Conservation (phyloP, 2,888 invertebrate genomes). For the Branchellion lobata region DNA sequence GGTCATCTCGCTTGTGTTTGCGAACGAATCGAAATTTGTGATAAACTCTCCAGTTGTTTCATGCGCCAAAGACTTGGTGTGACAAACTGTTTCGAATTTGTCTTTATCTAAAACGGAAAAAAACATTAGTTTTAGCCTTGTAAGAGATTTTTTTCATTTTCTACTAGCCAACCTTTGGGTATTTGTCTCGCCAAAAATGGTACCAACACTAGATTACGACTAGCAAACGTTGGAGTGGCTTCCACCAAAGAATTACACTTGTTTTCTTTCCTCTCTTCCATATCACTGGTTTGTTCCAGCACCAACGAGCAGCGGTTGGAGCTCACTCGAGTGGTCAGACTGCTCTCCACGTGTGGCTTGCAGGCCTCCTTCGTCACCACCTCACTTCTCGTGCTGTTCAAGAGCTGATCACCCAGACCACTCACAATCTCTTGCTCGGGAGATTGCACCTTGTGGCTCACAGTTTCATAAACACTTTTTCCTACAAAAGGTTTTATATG, state of each 20-base stretch:
- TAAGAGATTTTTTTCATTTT: too few species aligned
- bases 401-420: neutral
- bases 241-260: neutral
- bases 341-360: too few species aligned
- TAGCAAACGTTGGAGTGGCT: neutral
- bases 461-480: neutral
- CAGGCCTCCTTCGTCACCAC: neutral
- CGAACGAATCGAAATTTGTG: neutral
- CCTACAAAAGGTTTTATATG: neutral
- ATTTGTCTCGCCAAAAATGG: neutral
- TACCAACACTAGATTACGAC: neutral
- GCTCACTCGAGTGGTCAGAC: too few species aligned
- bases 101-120: neutral
- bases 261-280: neutral
- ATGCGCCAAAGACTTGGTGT: neutral
- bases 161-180: neutral
- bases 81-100: neutral
- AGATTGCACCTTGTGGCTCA: neutral
- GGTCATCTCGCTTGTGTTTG: neutral
- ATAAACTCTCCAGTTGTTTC: neutral
- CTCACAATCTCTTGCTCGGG: neutral
- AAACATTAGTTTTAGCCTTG: too few species aligned
- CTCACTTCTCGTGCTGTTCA: neutral
- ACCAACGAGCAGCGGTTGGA: too few species aligned
- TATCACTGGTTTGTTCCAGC: too few species aligned